A percentile compares a stretch with the other conserved stretches of the same genome.
These are phyloP conservation scores for Crax fasciolata DNA, from an alignment of 2,797 vertebrate species.

Conservation along the genomic window DNA sequence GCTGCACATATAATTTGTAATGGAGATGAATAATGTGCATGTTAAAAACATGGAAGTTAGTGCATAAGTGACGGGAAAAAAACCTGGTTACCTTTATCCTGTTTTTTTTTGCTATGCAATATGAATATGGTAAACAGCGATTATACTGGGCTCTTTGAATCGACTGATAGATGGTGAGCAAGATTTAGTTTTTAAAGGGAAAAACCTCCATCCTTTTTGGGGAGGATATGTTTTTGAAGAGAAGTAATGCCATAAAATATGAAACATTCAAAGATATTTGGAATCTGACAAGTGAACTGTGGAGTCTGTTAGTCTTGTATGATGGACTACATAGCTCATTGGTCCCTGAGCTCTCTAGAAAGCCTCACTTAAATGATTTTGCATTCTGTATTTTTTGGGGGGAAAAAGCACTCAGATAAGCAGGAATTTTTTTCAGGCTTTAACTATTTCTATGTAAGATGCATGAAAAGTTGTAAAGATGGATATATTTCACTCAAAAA, in stretches of 20 bases:
- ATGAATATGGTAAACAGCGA: neutral
- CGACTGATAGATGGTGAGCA: neutral
- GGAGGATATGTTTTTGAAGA: neutral
- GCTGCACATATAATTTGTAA: neutral
- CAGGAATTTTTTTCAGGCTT: constrained; percentile 16
- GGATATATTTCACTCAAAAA: neutral
- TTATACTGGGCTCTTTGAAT: neutral
- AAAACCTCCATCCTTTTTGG: neutral
- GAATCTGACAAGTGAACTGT: neutral
- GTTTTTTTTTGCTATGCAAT: neutral
- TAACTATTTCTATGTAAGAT: neutral
- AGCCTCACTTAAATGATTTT: constrained; percentile 6
- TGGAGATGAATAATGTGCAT: neutral
- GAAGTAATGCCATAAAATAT: neutral
- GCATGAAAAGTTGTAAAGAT: neutral
- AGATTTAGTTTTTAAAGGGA: neutral
- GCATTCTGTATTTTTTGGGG: neutral
- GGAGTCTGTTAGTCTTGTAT: neutral
- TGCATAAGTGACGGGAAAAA: neutral
- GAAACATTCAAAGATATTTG: neutral
- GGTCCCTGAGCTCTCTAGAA: neutral
- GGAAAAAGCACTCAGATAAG: neutral
- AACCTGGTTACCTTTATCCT: neutral
- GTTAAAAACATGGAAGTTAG: neutral
- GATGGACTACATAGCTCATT: neutral